Evolutionary conservation across 2,888 invertebrate genomes (phyloP).

Genomic region (Cephalotes varians): DNA sequence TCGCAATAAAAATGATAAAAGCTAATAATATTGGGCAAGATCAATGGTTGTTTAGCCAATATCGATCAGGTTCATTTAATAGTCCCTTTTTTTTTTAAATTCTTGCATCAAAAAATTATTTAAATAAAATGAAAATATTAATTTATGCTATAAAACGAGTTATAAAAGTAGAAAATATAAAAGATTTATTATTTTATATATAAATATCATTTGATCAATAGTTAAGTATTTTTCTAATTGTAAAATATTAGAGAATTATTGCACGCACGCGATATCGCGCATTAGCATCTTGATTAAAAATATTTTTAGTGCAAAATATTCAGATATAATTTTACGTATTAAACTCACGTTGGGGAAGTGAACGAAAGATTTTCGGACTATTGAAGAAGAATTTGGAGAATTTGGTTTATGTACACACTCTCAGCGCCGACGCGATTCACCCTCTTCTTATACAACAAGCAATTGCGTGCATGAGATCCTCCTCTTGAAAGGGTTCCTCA

Average conservation of each 20-base stretch:
- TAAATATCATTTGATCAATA: not conserved
- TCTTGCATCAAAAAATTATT: not conserved
- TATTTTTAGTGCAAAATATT: constrained; percentile 50
- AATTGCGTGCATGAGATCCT: constrained; percentile 56
- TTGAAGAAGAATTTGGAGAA: constrained; percentile 48
- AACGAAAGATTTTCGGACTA: constrained; percentile 22
- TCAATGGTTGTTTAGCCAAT: not conserved
- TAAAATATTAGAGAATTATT: not conserved
- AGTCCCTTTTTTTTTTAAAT: not conserved
- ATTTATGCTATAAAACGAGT: not conserved
- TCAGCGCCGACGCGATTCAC: constrained; percentile 17
- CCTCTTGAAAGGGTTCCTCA: constrained; percentile 71
- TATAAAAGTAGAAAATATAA: not conserved
- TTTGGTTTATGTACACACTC: constrained; percentile 50
- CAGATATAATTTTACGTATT: constrained; percentile 63
- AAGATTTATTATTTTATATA: not conserved
- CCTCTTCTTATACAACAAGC: constrained; percentile 43
- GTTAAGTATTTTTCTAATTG: not conserved
- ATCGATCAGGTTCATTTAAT: not conserved
- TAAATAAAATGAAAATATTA: not conserved
- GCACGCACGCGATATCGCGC: not conserved
- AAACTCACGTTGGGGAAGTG: constrained; percentile 30
- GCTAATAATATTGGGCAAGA: not conserved
- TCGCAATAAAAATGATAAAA: not conserved
- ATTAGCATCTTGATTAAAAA: constrained; percentile 59